Evolutionary conservation across 2,113 vertebrate genomes (phyloP), one percentile per base, ranked within the genome.

Genomic region (Narcine bancroftii): DNA sequence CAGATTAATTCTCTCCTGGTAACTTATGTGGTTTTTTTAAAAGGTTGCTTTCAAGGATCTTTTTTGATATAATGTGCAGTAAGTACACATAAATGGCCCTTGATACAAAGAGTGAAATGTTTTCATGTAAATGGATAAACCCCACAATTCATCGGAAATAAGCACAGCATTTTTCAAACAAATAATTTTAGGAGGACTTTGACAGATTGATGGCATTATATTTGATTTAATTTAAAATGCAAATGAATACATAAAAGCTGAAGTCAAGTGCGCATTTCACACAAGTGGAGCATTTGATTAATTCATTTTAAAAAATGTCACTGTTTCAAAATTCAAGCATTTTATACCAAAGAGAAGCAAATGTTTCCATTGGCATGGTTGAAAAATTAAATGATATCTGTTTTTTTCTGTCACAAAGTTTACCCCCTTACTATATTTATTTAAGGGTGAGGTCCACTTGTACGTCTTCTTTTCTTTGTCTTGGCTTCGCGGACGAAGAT

Each of bases 1-100:
- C 81, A 87, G 33, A 87, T 87, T 87, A 87, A 63, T 87, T 87
- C 79, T 83, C 79, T 83, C 53, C 79, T 15, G 79, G 81, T 60
- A 87, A 87, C 81, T 87, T 87, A 36, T 36, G 81, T 6, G 33
- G 60, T 60, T 87, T 87, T n/a, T 87, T 87, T 69, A 63, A 63
- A n/a, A 63, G 81, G 81, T 56, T 33, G 33, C 81, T 36, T 60
- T 87, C 53, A 63, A 60, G 53, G 33, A 19, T 63, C 29, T 21
- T 36, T n/a, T 87, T 19, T 87, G 81, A 87, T 87, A 63, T 87
- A 87, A 87, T 87, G 53, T 53, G 21, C 53, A 36, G 81, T 87
- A 87, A 87, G 53, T 87, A 53, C 81, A 87, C n/a, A 36, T 60
- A 87, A 87, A 60, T 83, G 79, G 79, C 15, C 47, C 79, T 56